Percentiles rank a stretch among this genome's conserved stretches.
phyloP scores from a whole-genome alignment of 2,113 vertebrate species.

The Puntigrus tetrazona region DNA sequence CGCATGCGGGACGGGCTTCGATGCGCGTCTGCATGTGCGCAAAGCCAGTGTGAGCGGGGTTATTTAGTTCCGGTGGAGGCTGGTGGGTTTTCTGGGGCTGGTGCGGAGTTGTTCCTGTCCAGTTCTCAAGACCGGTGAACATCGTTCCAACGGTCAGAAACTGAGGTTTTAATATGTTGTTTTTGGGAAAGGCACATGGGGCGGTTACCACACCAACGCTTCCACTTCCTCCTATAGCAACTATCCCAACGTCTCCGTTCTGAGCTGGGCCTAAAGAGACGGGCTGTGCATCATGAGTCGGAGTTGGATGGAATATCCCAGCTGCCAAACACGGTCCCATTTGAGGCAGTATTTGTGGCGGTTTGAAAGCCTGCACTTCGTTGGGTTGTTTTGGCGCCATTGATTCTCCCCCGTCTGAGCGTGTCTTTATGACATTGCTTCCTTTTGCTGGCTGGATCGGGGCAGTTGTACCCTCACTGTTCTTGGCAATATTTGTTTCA shows the following conservation, averaged over 20 bases:
- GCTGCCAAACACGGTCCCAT: slow-evolving; percentile 43
- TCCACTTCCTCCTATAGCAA: slow-evolving; percentile 58
- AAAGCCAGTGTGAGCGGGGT: slow-evolving; percentile 55
- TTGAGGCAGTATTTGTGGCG: slow-evolving; percentile 44
- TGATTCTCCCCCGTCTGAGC: slow-evolving; percentile 61
- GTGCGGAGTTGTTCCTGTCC: slow-evolving; percentile 55
- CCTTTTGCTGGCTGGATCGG: slow-evolving; percentile 55
- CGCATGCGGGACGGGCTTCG: neutral
- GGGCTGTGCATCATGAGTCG: slow-evolving; percentile 58
- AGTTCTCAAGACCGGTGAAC: slow-evolving; percentile 66
- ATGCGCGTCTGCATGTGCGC: slow-evolving; percentile 49
- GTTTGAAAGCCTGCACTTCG: slow-evolving; percentile 39
- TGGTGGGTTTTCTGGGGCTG: slow-evolving; percentile 28
- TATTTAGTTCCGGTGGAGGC: slow-evolving; percentile 54
- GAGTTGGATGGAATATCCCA: slow-evolving; percentile 62
- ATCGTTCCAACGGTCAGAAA: slow-evolving; percentile 55
- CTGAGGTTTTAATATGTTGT: slow-evolving; percentile 64
- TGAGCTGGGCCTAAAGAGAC: slow-evolving; percentile 68
- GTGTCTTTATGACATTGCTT: slow-evolving; percentile 45
- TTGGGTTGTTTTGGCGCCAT: slow-evolving; percentile 62
- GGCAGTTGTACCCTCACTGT: slow-evolving; percentile 57
- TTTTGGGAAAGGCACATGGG: slow-evolving; percentile 63
- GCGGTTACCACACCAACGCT: slow-evolving; percentile 57
- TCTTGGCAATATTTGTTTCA: slow-evolving; percentile 51
- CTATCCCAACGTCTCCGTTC: slow-evolving; percentile 62